phyloP scores from a whole-genome alignment of 2,888 invertebrate species.

The Nipponacmea schrenckii region DNA sequence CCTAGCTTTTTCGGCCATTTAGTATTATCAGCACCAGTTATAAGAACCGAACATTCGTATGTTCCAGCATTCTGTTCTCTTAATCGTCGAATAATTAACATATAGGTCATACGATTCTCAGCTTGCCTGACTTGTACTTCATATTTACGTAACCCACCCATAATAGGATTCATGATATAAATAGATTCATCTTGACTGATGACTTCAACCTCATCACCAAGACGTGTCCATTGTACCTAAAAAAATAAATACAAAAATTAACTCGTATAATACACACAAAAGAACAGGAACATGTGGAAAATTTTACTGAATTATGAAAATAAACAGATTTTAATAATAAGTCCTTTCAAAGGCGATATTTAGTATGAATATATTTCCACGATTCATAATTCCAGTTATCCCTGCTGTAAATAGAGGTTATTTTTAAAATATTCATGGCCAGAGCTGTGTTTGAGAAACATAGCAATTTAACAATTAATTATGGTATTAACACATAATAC shows the following conservation, averaged over 20 bases:
- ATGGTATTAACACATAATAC: no score
- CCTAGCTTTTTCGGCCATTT: conserved; percentile 50
- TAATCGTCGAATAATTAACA: conserved; percentile 56
- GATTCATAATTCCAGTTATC: no score
- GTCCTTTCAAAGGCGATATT: no score
- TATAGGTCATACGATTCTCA: conserved; percentile 49
- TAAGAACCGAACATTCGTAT: conserved; percentile 55
- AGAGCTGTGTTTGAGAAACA: no score
- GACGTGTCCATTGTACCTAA: background rate
- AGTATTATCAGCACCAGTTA: conserved; percentile 34
- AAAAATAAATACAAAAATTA: background rate
- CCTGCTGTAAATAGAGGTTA: no score
- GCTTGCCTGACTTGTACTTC: conserved; percentile 39
- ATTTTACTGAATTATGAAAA: no score
- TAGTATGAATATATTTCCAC: no score
- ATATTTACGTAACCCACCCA: conserved; percentile 45
- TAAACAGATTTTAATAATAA: no score
- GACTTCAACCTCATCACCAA: conserved; percentile 37
- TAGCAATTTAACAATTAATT: no score
- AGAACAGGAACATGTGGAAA: background rate
- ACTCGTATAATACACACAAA: background rate
- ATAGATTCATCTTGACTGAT: conserved; percentile 42
- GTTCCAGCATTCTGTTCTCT: conserved; percentile 54
- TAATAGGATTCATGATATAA: conserved; percentile 33
- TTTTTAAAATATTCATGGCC: no score